Evolutionary conservation across 2,113 vertebrate genomes (phyloP), one percentile per base, ranked within the genome.

Genomic region (Geococcyx californianus): DNA sequence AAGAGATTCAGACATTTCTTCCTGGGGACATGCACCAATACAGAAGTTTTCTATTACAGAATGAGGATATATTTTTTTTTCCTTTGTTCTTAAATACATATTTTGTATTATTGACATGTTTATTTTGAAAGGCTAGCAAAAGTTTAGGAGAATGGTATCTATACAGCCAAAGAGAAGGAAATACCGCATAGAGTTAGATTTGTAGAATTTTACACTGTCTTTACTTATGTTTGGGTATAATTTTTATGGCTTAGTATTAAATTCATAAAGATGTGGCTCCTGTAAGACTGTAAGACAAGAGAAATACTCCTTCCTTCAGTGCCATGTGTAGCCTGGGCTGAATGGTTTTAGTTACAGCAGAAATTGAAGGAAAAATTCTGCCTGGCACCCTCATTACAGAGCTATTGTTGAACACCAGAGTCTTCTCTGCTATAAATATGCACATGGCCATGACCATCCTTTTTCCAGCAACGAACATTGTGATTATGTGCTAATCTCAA

Each of bases 401-500:
- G 45, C 76, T 91, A 59, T 94, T 90, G 84, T 84, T 51, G 68
- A 70, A 76, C 55, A 68, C 56, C 29, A 52, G 83, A 63, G 52
- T 63, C 38, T 75, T 54, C 24, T 47, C 9, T 62, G 67, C 67
- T 76, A 63, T 83, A 84, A 76, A 63, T 64, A 29, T 3, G 9
- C 47, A 88, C 13, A 42, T 42, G 67, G 56, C 78, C 76, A 45
- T 10, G 5, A 10, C 62, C 38, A 63, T 83, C 87, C 83, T 64
- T 34, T 92, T 81, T 93, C 79, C 72, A 82, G 66, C 90, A 90
- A 42, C 64, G 84, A 83, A 81, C 18, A 1, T 36, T 86, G 69
- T 89, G 78, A 87, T 96, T 89, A 90, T 83, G 51, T 92, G 79
- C 89, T 86, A 93, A 93, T 93, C 76, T 69, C 92, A 96, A 54